Percentiles rank a stretch among this genome's conserved stretches.
These are phyloP conservation scores for Bos taurus DNA, from an alignment of 2,113 vertebrate species.

Conservation along the genomic window DNA sequence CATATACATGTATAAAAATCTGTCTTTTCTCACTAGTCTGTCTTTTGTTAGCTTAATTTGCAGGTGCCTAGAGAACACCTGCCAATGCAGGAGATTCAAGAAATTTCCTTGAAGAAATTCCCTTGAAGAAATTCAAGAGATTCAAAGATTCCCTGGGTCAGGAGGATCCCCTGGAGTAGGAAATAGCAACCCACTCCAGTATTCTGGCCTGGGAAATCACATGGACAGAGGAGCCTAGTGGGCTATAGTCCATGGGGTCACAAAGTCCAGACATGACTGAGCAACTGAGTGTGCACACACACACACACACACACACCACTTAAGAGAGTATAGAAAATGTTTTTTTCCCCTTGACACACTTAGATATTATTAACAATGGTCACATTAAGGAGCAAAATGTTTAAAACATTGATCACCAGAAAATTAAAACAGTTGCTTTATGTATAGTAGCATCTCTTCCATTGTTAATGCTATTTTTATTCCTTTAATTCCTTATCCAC, in stretches of 20 bases:
- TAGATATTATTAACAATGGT: not conserved
- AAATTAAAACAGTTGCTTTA: not conserved
- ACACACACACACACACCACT: not conserved
- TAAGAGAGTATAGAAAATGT: not conserved
- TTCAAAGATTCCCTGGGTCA: not conserved
- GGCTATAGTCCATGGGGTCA: not conserved
- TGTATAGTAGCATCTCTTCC: not conserved
- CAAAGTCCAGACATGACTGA: not conserved
- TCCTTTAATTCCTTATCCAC: not conserved
- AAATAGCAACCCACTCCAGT: not conserved
- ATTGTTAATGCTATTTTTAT: not conserved
- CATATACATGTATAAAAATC: not conserved
- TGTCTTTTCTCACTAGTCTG: not conserved
- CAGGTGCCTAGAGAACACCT: not conserved
- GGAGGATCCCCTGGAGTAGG: not conserved
- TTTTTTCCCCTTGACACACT: not conserved
- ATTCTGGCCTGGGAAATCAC: not conserved
- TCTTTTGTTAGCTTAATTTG: not conserved
- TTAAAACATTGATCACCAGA: not conserved
- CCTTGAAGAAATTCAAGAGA: not conserved
- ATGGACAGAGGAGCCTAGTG: not conserved
- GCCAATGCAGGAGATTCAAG: not conserved
- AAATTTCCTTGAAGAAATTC: not conserved
- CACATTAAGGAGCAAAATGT: not conserved
- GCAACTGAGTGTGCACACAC: rapidly evolving